Percentiles rank a stretch among this genome's conserved stretches.
Conservation (phyloP, 2,888 invertebrate species). For the Lagria hirta region DNA sequence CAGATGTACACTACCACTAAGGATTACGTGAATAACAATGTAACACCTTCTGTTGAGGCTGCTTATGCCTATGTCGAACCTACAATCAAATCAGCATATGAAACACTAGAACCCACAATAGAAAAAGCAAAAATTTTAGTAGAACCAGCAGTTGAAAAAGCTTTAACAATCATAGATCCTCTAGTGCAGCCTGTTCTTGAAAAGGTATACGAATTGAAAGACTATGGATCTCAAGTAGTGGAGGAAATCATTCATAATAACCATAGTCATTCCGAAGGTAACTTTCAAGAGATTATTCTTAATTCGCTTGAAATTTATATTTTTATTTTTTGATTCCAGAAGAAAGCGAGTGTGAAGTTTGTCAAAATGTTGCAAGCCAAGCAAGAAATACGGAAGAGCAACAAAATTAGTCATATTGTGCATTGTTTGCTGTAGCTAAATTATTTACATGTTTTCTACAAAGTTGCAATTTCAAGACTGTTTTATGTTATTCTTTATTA, state of each 20-base stretch:
- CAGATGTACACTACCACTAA: constrained; percentile 54
- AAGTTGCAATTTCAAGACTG: constrained; percentile 16
- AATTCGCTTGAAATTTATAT: not conserved
- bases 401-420: constrained; percentile 4
- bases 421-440: constrained; percentile 3
- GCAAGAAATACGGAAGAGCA: constrained; percentile 9
- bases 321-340: constrained; percentile 2
- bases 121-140: constrained; percentile 36
- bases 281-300: constrained; percentile 1
- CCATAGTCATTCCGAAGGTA: constrained; percentile 4
- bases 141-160: constrained; percentile 41
- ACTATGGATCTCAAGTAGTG: constrained; percentile 6
- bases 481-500: constrained; percentile 12
- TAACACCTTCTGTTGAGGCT: constrained; percentile 40
- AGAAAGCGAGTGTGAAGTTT: constrained; percentile 20
- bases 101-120: constrained; percentile 40
- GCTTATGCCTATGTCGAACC: constrained; percentile 41
- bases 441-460: constrained; percentile 18
- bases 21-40: constrained; percentile 47
- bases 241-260: not conserved
- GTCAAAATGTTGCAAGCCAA: constrained; percentile 11
- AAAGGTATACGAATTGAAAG: constrained; percentile 38
- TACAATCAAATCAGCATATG: constrained; percentile 43
- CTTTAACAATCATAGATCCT: constrained; percentile 38
- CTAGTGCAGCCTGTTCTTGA: constrained; percentile 9